These are phyloP conservation scores for Ephydatia muelleri DNA, from an alignment of 37 sponge, comb jelly and placozoan species.

Conservation along the genomic window DNA sequence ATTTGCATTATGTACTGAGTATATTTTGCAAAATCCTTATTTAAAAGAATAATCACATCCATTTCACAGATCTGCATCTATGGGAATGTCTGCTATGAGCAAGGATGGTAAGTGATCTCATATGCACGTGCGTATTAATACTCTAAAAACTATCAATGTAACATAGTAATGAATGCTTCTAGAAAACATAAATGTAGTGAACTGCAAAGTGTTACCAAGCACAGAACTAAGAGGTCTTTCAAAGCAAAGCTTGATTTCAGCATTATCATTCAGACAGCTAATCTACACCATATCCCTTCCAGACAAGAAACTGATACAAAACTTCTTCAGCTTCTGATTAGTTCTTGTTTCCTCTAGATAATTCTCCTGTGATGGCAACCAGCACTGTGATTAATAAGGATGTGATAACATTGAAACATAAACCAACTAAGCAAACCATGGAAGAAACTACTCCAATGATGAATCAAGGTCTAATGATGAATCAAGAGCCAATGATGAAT, in stretches of 20 bases:
- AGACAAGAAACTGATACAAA: not conserved
- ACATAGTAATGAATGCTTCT: too few relatives aligned
- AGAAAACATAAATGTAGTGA: too few relatives aligned
- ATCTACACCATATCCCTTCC: not conserved
- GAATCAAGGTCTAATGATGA: not conserved
- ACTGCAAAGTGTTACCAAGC: too few relatives aligned
- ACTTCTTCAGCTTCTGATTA: not conserved
- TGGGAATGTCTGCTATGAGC: not conserved
- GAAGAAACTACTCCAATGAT: too few relatives aligned
- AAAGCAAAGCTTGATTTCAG: not conserved
- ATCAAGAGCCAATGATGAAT: not conserved
- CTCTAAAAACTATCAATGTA: not conserved
- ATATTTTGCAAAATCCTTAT: too few relatives aligned
- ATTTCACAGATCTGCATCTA: not conserved
- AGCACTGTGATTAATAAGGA: not conserved
- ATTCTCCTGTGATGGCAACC: not conserved
- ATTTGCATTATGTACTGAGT: too few relatives aligned
- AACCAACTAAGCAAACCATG: too few relatives aligned
- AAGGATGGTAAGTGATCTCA: not conserved
- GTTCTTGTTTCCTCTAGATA: not conserved
- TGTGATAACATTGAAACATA: not conserved
- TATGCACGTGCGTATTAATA: too few relatives aligned
- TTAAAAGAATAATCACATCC: not conserved
- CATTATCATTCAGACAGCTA: not conserved
- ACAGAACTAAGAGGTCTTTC: not conserved